Evolutionary conservation across 2,888 invertebrate species (phyloP).

Genomic region (Hydrotaea cyrtoneurina): DNA sequence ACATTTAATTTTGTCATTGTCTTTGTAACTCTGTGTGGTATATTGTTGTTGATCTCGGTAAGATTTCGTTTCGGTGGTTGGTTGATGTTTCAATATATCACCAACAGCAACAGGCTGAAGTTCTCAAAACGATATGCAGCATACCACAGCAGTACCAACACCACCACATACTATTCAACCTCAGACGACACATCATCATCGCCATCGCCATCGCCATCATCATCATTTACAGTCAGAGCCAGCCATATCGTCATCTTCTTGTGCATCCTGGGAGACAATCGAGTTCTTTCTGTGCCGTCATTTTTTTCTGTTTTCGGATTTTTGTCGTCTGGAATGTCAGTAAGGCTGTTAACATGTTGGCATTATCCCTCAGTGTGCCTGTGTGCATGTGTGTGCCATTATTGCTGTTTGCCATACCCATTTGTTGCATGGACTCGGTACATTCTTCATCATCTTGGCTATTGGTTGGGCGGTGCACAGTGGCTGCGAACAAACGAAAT

Average conservation of each 20-base stretch:
- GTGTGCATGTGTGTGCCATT: constrained; percentile 8
- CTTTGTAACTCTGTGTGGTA: background rate
- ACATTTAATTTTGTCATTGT: background rate
- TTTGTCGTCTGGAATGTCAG: constrained; percentile 65
- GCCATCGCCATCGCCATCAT: constrained; percentile 48
- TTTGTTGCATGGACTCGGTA: constrained; percentile 12
- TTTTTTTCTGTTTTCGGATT: background rate
- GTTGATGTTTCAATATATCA: background rate
- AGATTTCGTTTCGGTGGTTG: background rate
- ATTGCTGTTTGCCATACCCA: constrained; percentile 39
- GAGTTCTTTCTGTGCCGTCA: background rate
- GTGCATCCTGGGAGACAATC: background rate
- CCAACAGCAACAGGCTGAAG: background rate
- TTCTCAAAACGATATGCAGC: background rate
- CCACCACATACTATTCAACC: background rate
- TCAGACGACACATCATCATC: constrained; percentile 39
- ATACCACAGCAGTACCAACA: constrained; percentile 17
- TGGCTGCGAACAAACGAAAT: too few species aligned
- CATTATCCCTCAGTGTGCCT: constrained; percentile 61
- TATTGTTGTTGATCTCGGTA: background rate
- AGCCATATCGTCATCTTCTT: background rate
- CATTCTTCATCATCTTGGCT: background rate
- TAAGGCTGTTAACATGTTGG: constrained; percentile 62
- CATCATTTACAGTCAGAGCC: constrained; percentile 8
- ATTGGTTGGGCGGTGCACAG: background rate